Evolutionary conservation across 2,797 vertebrate genomes (phyloP).

Genomic region (Taeniopygia guttata): DNA sequence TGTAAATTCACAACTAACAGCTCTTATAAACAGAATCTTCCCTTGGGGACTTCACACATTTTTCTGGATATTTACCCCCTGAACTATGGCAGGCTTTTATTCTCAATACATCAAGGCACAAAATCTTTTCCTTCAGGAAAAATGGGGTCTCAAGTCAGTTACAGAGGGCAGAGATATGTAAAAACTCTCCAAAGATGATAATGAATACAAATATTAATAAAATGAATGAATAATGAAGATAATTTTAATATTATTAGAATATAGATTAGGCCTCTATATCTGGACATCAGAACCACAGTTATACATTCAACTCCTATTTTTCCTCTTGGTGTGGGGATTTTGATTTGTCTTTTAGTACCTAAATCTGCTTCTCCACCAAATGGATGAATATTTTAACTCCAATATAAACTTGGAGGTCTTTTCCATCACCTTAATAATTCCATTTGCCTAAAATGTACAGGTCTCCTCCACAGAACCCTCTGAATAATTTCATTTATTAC

Average conservation of each 20-base stretch:
- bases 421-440: neutral
- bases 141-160: neutral
- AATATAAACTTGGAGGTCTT: neutral
- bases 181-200: neutral
- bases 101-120: neutral
- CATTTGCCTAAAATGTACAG: fast-evolving
- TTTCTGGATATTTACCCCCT: neutral
- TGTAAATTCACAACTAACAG: neutral
- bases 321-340: neutral
- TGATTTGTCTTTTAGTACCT: neutral
- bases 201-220: neutral
- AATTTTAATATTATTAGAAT: neutral
- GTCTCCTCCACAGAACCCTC: neutral
- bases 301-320: neutral
- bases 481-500: neutral
- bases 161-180: neutral
- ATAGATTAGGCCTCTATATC: neutral
- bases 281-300: neutral
- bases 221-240: neutral
- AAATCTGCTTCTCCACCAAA: neutral
- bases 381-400: neutral
- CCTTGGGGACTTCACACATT: neutral
- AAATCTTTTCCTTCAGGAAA: neutral
- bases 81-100: neutral
- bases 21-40: neutral